Evolutionary conservation across 1,140 invertebrate genomes (phyloP), one percentile per base, ranked within the genome.

Genomic region (Sycophaga agraensis): DNA sequence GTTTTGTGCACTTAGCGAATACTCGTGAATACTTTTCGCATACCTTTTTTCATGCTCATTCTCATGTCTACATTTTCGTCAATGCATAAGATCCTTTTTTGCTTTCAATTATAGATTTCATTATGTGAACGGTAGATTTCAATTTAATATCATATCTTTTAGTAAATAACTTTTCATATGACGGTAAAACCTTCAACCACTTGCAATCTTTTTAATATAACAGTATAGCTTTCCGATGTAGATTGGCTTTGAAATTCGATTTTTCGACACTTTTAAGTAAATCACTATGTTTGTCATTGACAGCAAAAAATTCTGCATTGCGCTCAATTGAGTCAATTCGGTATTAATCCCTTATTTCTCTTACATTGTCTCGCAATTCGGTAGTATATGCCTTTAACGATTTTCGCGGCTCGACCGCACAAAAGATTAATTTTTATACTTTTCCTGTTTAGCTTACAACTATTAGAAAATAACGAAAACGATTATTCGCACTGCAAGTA

Each of bases 401-500:
- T 12, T 35, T 17, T 39, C 26, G n/a, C 39, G n/a, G 12, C 6
- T 28, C 16, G 1, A 0, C 8, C 7, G 24, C 28, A 28, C 22
- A 34, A 48, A 42, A 11, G 17, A 28, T 45, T 43, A 1, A 0
- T 57, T 16, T n/a, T n/a, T n/a, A n/a, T n/a, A 1, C 35, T 37
- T 12, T 14, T 40, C 17, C n/a, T 28, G 28, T 26, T 46, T 16
- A n/a, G 24, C 35, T 61, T 55, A 61, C 28, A 19, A 55, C 31
- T 55, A 61, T 39, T 59, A 49, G 24, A 55, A 48, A 49, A 66
- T 64, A 64, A 53, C 43, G 58, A 58, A 65, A 64, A 70, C 64
- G 66, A 68, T 64, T 64, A 67, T 62, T 70, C 67, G 70, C 68
- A 56, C 66, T 70, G 68, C 65, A 73, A 72, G 69, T 64, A 58